Percentiles rank a stretch among this genome's conserved stretches.
Evolutionary conservation across 2,797 vertebrate genomes (phyloP).

Genomic region (Enteromius trimaculatus): DNA sequence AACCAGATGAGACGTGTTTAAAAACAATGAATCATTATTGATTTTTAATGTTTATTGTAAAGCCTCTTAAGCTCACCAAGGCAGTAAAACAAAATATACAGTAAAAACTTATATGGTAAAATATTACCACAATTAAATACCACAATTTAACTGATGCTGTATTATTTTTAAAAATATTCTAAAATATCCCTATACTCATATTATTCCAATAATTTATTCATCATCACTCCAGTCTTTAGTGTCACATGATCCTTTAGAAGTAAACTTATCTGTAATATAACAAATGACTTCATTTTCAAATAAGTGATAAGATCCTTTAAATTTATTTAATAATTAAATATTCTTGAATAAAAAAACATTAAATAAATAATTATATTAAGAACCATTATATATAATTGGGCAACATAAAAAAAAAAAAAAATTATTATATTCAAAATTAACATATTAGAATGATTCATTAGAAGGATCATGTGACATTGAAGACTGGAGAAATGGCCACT

Average conservation of each 20-base stretch:
- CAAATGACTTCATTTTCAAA: background rate
- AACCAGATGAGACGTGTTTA: background rate
- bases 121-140: too few species aligned
- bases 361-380: too few species aligned
- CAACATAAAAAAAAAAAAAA: background rate
- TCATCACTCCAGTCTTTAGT: background rate
- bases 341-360: background rate
- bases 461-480: background rate
- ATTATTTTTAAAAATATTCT: background rate
- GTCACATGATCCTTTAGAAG: background rate
- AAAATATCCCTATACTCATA: background rate
- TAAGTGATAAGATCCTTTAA: background rate
- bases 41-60: background rate
- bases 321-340: background rate
- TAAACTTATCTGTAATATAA: background rate
- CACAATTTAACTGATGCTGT: background rate
- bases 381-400: background rate
- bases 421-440: background rate
- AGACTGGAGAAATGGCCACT: background rate
- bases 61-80: background rate
- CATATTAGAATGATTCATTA: background rate
- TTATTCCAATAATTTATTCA: background rate
- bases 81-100: background rate
- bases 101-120: background rate
- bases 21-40: background rate